Evolutionary conservation across 2,888 invertebrate genomes (phyloP).

Genomic region (Habrosyne pyritoides): DNA sequence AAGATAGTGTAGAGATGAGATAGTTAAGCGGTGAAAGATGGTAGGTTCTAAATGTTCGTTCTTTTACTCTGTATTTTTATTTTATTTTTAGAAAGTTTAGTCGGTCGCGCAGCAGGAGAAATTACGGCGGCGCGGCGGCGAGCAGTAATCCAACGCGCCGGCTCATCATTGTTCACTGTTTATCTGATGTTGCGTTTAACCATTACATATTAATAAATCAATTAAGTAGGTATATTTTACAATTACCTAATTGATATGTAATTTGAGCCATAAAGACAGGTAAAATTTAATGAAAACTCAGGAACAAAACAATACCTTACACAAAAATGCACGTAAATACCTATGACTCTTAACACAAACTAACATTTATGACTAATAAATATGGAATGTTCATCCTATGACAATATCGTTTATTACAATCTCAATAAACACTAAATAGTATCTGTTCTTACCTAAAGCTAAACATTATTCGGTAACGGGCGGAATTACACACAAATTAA

Average conservation of each 20-base stretch:
- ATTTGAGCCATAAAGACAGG: conserved; percentile 10
- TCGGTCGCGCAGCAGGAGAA: conserved; percentile 77
- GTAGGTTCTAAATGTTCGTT: conserved; percentile 73
- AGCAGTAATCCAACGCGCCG: conserved; percentile 58
- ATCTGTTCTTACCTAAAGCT: conserved; percentile 72
- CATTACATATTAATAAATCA: conserved; percentile 26
- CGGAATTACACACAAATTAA: conserved; percentile 81
- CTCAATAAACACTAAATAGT: conserved; percentile 52
- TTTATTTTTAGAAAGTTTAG: conserved; percentile 82
- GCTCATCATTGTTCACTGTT: conserved; percentile 68
- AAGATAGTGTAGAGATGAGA: conserved; percentile 58
- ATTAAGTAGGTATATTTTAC: not conserved
- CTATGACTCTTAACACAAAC: conserved; percentile 53
- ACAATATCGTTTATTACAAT: conserved; percentile 53
- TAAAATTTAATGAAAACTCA: conserved; percentile 20
- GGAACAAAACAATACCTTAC: conserved; percentile 52
- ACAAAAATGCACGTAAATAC: conserved; percentile 54
- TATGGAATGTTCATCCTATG: conserved; percentile 58
- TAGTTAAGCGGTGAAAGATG: conserved; percentile 79
- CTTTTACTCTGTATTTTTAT: conserved; percentile 74
- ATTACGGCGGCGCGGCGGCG: conserved; percentile 66
- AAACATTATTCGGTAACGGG: conserved; percentile 81
- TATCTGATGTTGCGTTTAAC: conserved; percentile 57
- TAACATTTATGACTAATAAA: conserved; percentile 58
- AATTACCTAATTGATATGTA: conserved; percentile 10